Base-by-base conservation (phyloP, 2,888 invertebrate genomes). In the Steinernema carpocapsae region DNA sequence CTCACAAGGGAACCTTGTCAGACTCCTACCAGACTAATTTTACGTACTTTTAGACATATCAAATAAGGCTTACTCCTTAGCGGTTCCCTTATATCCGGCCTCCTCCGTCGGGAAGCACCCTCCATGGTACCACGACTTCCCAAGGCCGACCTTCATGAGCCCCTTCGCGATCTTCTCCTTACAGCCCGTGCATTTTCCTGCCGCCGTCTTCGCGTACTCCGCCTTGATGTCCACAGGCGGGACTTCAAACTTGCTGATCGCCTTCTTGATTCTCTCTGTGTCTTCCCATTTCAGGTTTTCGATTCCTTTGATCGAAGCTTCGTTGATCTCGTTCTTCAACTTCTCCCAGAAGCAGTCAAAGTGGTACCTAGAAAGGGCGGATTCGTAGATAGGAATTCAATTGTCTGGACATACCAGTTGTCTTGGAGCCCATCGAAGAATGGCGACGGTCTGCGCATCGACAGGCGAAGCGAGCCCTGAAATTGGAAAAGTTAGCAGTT, bases 261-360 rank as follows among this genome's bases (percentile, higher is more conserved):
- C 85, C 3, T 86, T 85, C 71, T 88, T 88, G 70, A 89, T 86
- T 76, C 87, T 88, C 78, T 89, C 86, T 81, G 90, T 89, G 77
- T 90, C 90, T 10, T 90, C 89, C 89, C 89, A 90, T 51, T 89
- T 82, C 22, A 90, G 78, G 70, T 85, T 78, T 75, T 89, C 89
- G 80, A 88, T 87, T 6, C 89, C 89, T 72, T 88, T 87, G 52
- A 90, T 88, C 17, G 89, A 88, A 14, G 85, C 82, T 17, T 87
- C 83, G 45, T 84, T 85, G 29, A 86, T 82, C 4, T 78, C 74
- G 45, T 77, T 73, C 26, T 70, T 71, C 29, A 75, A 74, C 32
- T 76, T 72, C 51, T 86, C 86, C 88, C 89, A 90, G 79, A 90
- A 90, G 78, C 90, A 90, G 1, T 81, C 79, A 77, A 84, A 88